These are phyloP conservation scores for Platalea minor DNA, from an alignment of 2,797 vertebrate genomes.

Conservation along the genomic window DNA sequence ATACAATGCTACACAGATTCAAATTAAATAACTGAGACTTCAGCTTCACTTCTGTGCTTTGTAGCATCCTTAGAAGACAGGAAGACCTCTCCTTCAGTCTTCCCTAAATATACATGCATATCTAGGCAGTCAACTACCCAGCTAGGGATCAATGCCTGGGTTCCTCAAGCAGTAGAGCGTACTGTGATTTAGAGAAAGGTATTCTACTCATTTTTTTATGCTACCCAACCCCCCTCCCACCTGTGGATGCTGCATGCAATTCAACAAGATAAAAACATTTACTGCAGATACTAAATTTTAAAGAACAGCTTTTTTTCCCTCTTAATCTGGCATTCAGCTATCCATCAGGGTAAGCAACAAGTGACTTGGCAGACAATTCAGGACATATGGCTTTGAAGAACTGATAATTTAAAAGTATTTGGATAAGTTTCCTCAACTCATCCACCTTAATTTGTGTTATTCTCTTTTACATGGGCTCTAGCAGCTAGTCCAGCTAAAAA, in stretches of 20 bases:
- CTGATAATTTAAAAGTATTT: conserved; percentile 23
- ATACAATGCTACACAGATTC: not conserved
- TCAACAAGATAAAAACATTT: not conserved
- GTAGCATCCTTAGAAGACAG: not conserved
- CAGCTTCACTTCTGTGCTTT: not conserved
- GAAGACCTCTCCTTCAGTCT: not conserved
- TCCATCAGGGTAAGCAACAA: conserved; percentile 14
- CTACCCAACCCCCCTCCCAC: not conserved
- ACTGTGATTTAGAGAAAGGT: not conserved
- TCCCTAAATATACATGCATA: not conserved
- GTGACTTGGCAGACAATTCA: conserved; percentile 24
- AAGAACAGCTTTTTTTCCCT: not conserved
- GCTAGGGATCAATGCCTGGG: not conserved
- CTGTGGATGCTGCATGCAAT: not conserved
- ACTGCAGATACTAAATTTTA: not conserved
- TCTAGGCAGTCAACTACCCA: not conserved
- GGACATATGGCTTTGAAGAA: conserved; percentile 40
- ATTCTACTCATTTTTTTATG: not conserved
- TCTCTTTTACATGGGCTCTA: not conserved
- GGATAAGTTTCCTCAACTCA: not conserved
- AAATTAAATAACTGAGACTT: not conserved
- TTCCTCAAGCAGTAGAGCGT: not conserved
- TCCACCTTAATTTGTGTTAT: conserved; percentile 14
- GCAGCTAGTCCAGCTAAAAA: not conserved
- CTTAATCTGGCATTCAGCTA: not conserved